Evolutionary conservation across 2,888 invertebrate species (phyloP).

Genomic region (Cryptus armator): DNA sequence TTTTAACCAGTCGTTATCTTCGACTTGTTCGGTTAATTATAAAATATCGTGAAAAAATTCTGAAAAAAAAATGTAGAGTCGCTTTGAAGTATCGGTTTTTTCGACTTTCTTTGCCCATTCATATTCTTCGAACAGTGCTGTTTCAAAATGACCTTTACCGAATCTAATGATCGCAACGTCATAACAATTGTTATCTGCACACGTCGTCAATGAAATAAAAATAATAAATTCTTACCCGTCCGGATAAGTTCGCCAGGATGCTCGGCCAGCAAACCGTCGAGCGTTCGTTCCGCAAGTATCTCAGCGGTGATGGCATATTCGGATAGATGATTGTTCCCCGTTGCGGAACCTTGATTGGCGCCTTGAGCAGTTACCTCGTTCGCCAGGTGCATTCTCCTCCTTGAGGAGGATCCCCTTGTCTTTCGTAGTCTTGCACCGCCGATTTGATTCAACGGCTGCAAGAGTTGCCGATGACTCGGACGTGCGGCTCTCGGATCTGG

Average conservation of each 20-base stretch:
- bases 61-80: no score
- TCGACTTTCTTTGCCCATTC: no score
- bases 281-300: slow-evolving; percentile 92
- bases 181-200: no score
- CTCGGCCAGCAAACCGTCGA: slow-evolving; percentile 94
- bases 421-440: slow-evolving; percentile 76
- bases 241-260: slow-evolving; percentile 97
- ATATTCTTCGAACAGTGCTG: no score
- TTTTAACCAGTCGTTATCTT: not conserved
- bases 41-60: no score
- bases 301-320: slow-evolving; percentile 92
- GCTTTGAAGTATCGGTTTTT: no score
- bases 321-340: slow-evolving; percentile 83
- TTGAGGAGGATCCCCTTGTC: slow-evolving; percentile 79
- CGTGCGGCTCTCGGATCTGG: slow-evolving; percentile 78
- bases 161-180: no score
- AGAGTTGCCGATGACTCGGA: slow-evolving; percentile 73
- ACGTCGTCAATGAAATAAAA: not conserved
- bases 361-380: slow-evolving; percentile 90
- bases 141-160: no score
- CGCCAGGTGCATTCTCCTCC: slow-evolving; percentile 90
- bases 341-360: slow-evolving; percentile 66
- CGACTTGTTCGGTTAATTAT: no score
- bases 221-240: slow-evolving; percentile 88
- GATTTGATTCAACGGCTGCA: slow-evolving; percentile 73